A percentile compares a stretch with the other conserved stretches of the same genome.
Evolutionary conservation across 2,888 invertebrate species (phyloP).

Genomic region (Lasiommata megera): DNA sequence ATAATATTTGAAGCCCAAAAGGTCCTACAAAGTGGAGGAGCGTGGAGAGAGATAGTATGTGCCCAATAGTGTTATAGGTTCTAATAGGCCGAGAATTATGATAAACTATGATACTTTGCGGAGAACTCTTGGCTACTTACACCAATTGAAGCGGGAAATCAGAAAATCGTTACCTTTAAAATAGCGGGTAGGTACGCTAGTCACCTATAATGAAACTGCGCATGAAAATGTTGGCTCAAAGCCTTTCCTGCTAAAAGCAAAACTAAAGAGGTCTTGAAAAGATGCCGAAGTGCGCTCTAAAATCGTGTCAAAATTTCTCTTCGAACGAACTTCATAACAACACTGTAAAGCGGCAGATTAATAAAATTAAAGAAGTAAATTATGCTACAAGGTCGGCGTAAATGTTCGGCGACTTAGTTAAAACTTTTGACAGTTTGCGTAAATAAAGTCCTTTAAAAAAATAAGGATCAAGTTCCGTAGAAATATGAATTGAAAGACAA

Average conservation of each 20-base stretch:
- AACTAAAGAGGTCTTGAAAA: slow-evolving; percentile 25
- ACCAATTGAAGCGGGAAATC: no score
- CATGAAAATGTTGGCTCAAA: slow-evolving; percentile 21
- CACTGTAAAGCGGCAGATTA: slow-evolving; percentile 9
- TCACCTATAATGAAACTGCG: slow-evolving; percentile 1
- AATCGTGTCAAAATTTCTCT: slow-evolving; percentile 26
- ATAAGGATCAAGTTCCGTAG: slow-evolving; percentile 16
- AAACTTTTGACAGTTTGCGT: slow-evolving; percentile 17
- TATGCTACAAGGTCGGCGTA: slow-evolving; percentile 5
- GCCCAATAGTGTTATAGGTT: no score
- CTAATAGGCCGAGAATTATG: no score
- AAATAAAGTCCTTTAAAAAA: slow-evolving; percentile 14
- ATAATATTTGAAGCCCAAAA: no score
- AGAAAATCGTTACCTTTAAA: no score
- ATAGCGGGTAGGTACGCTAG: background rate
- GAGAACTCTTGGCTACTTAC: no score
- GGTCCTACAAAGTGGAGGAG: no score
- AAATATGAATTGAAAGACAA: slow-evolving; percentile 22
- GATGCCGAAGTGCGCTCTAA: slow-evolving; percentile 23
- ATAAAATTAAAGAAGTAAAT: slow-evolving; percentile 15
- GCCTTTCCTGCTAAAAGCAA: slow-evolving; percentile 27
- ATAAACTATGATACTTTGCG: no score
- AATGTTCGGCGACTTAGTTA: slow-evolving; percentile 12
- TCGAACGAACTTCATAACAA: slow-evolving; percentile 14
- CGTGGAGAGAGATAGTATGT: no score